These are phyloP conservation scores for Drosophila subquinaria DNA, from an alignment of 2,888 invertebrate genomes.

Conservation along the genomic window DNA sequence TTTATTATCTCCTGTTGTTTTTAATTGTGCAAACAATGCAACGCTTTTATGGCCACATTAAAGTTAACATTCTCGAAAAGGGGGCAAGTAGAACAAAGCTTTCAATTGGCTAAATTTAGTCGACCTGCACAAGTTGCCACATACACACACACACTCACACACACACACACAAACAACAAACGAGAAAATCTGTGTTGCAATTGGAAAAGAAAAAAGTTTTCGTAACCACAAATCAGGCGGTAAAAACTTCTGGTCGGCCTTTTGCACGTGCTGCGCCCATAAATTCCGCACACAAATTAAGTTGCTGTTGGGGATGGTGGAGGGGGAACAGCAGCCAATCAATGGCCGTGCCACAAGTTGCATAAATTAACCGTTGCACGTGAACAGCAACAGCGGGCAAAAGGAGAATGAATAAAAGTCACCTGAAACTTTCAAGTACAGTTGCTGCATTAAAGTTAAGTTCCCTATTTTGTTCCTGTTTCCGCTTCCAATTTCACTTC, in stretches of 20 bases:
- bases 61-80: constrained; percentile 49
- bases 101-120: constrained; percentile 68
- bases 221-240: constrained; percentile 79
- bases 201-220: constrained; percentile 62
- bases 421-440: constrained; percentile 67
- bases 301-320: constrained; percentile 24
- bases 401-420: constrained; percentile 3
- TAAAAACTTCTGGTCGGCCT: constrained; percentile 60
- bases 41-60: constrained; percentile 68
- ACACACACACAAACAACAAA: constrained; percentile 4
- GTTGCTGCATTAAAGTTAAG: constrained; percentile 56
- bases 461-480: constrained; percentile 17
- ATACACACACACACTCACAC: constrained; percentile 11
- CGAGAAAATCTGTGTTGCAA: constrained; percentile 35
- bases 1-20: constrained; percentile 39
- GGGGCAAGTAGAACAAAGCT: constrained; percentile 59
- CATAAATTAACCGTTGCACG: constrained; percentile 77
- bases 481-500: constrained; percentile 44
- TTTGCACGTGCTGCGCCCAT: constrained; percentile 76
- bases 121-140: constrained; percentile 53
- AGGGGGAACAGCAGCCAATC: constrained; percentile 58
- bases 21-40: constrained; percentile 71
- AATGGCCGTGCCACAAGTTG: constrained; percentile 73
- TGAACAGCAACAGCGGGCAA: constrained; percentile 48
- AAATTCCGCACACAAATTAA: constrained; percentile 73